These are phyloP conservation scores for Gymnobelideus leadbeateri DNA, from an alignment of 2,113 vertebrate genomes.

Conservation along the genomic window DNA sequence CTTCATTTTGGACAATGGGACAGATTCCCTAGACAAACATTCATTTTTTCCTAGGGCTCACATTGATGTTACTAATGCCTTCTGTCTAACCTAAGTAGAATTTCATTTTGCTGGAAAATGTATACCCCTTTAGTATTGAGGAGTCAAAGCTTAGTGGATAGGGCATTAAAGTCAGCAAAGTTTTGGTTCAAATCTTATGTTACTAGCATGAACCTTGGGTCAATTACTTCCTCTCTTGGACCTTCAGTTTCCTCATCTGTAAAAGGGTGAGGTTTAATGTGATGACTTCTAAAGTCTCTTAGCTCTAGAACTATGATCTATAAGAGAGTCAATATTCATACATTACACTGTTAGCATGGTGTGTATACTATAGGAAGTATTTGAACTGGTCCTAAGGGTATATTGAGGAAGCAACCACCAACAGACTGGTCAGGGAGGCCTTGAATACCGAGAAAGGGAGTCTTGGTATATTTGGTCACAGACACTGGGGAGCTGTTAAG, in stretches of 20 bases:
- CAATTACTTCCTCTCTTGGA: not conserved
- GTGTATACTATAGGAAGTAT: not conserved
- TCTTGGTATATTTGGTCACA: not conserved
- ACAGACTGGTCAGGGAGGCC: not conserved
- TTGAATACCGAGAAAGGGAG: not conserved
- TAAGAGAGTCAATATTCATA: not conserved
- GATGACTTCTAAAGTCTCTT: not conserved
- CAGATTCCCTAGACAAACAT: not conserved
- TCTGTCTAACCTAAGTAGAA: not conserved
- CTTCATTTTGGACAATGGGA: not conserved
- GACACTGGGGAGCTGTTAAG: not conserved
- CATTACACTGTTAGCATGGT: not conserved
- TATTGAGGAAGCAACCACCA: not conserved
- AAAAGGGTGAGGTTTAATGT: not conserved
- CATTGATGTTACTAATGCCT: not conserved
- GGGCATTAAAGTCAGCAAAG: not conserved
- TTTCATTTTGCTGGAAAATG: not conserved
- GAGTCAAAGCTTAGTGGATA: not conserved
- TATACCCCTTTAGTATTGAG: not conserved
- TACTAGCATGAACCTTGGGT: not conserved
- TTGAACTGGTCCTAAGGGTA: not conserved
- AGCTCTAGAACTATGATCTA: not conserved
- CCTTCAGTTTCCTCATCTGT: too few relatives aligned
- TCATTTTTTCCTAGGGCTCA: not conserved
- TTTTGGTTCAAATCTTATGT: not conserved